These are phyloP conservation scores for Ips nitidus DNA, from an alignment of 1,140 invertebrate genomes.

Conservation along the genomic window DNA sequence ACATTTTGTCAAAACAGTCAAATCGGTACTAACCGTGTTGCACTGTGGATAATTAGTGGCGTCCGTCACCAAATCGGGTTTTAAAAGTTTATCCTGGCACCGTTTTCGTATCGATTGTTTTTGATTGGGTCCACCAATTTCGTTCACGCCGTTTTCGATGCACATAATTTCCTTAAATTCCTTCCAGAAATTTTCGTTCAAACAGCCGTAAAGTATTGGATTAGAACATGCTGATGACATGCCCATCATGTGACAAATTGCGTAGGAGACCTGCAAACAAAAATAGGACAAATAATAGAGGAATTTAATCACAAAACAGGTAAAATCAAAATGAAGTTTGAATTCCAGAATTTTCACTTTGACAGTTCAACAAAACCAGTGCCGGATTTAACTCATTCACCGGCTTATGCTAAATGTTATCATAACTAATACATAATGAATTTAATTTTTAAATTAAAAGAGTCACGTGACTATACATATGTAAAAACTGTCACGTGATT, in stretches of 20 bases:
- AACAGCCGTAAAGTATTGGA: conserved; percentile 94
- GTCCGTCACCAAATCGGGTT: conserved; percentile 45
- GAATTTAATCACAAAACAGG: too few species aligned
- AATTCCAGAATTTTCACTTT: too few species aligned
- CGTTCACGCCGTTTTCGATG: conserved; percentile 54
- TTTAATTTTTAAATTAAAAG: too few species aligned
- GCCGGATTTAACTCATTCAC: too few species aligned
- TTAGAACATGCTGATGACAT: conserved; percentile 85
- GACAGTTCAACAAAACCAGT: too few species aligned
- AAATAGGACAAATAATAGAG: not conserved
- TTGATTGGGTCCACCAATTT: conserved; percentile 24
- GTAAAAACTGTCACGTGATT: too few species aligned
- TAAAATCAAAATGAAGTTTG: too few species aligned
- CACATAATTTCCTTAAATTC: conserved; percentile 87
- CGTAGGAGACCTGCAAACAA: conserved; percentile 59
- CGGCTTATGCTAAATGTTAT: too few species aligned
- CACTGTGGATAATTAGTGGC: conserved; percentile 47
- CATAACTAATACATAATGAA: too few species aligned
- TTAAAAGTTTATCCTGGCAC: conserved; percentile 35
- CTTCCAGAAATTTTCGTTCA: conserved; percentile 98
- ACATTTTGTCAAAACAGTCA: conserved; percentile 61
- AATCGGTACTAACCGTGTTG: conserved; percentile 54
- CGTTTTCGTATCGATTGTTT: conserved; percentile 37
- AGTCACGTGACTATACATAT: too few species aligned
- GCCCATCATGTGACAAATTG: conserved; percentile 83